Evolutionary conservation across 1,140 invertebrate genomes (phyloP), one percentile per base, ranked within the genome.

Genomic region (Aphidius ervi): DNA sequence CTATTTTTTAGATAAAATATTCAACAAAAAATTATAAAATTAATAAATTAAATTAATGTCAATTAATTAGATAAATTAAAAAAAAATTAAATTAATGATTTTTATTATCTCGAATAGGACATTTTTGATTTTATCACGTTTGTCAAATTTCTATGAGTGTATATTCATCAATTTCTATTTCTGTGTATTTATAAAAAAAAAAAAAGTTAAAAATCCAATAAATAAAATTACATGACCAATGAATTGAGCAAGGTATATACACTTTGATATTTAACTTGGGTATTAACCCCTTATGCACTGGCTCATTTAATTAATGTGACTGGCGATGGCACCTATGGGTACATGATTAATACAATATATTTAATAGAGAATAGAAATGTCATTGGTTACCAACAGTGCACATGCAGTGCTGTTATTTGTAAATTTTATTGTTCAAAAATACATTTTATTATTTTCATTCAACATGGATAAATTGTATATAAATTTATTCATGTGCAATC

Each of bases 41-140:
- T 16, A 16, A 16, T 16, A 16, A 16, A 16, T 16, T 16, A 16
- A 16, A 16, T 31, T 31, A 3, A 31, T 23, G 3, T 31, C 2
- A 31, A 31, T 31, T 31, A 31, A 31, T 4, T 31, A 3, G 23
- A 4, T 31, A 31, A 31, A 31, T 3, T 3, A 31, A 31, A 31
- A 31, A 31, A 31, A 31, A 31, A 31, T 31, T 31, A 31, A 31
- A 31, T 31, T 31, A 31, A 31, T 31, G 23, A 31, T 31, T 31
- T 31, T 31, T 31, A 31, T 31, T 31, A 31, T 31, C 2, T 31
- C 23, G 2, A 31, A 31, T 1, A 31, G 4, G 23, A 31, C 67
- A 64, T 64, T 61, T 58, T 39, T 56, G 60, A 65, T 56, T 64
- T 65, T 65, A 60, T 66, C 59, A 45, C 16, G 9, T 46, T 55